Percentiles rank a stretch among this genome's conserved stretches.
Evolutionary conservation across 2,888 invertebrate genomes (phyloP).

Genomic region (Oscheius onirici): DNA sequence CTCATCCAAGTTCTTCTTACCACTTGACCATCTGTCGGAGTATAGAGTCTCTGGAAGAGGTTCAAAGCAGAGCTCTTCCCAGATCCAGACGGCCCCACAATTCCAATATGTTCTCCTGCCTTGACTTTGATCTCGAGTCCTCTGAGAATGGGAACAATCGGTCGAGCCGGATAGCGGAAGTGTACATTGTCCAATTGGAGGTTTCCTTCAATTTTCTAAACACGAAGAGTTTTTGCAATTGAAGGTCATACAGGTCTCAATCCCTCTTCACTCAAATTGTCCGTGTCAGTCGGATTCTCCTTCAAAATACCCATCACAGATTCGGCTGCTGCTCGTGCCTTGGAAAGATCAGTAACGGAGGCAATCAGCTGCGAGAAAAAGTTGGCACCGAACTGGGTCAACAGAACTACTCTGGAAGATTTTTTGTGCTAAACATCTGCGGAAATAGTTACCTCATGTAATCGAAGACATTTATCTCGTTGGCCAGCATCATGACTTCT

Average conservation of each 20-base stretch:
- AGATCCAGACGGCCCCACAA: conserved; percentile 68
- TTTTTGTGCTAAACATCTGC: too few relatives aligned
- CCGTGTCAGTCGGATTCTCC: conserved; percentile 66
- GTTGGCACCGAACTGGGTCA: conserved; percentile 70
- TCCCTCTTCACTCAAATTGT: conserved; percentile 68
- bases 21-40: conserved; percentile 76
- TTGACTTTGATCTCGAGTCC: conserved; percentile 44
- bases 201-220: conserved; percentile 69
- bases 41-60: conserved; percentile 83
- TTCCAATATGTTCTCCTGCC: conserved; percentile 54
- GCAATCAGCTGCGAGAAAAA: conserved; percentile 68
- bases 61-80: conserved; percentile 74
- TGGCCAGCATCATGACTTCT: conserved; percentile 65
- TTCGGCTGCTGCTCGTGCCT: conserved; percentile 63
- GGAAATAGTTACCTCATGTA: conserved; percentile 57
- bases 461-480: conserved; percentile 67
- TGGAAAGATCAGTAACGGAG: conserved; percentile 47
- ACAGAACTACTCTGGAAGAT: conserved; percentile 66
- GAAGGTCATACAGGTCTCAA: conserved; percentile 57
- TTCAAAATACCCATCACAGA: conserved; percentile 64
- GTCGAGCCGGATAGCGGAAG: conserved; percentile 73
- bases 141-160: conserved; percentile 71
- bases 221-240: not conserved
- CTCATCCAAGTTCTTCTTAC: conserved; percentile 27
- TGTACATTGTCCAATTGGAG: conserved; percentile 71